phyloP scores from a whole-genome alignment of 2,888 invertebrate genomes.

The Xanthostigma xanthostigma region DNA sequence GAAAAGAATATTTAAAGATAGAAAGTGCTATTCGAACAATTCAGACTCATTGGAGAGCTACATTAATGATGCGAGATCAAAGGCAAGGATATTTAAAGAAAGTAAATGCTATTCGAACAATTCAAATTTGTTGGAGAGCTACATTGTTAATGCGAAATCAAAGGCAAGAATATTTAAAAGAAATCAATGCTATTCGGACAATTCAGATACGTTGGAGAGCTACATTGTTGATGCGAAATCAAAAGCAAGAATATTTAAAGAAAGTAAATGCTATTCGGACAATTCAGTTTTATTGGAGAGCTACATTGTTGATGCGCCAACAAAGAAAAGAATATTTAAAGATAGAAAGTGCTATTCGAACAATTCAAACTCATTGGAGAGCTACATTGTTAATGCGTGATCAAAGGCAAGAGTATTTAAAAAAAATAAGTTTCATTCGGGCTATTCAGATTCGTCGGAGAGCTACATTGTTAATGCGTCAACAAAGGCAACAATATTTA shows the following conservation, averaged over 20 bases:
- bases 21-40: conserved; percentile 19
- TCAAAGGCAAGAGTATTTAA: conserved; percentile 16
- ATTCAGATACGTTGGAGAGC: no score
- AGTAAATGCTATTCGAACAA: conserved; percentile 21
- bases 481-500: conserved; percentile 5
- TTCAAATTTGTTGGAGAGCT: conserved; percentile 34
- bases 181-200: conserved; percentile 15
- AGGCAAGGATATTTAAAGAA: conserved; percentile 13
- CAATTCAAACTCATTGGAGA: conserved; percentile 27
- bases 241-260: conserved; percentile 13
- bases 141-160: conserved; percentile 10
- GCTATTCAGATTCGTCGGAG: conserved; percentile 21
- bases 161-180: conserved; percentile 14
- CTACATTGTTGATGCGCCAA: conserved; percentile 6
- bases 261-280: conserved; percentile 15
- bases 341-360: conserved; percentile 15
- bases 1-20: conserved; percentile 17
- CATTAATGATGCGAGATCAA: conserved; percentile 13
- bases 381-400: conserved; percentile 23
- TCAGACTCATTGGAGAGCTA: conserved; percentile 20
- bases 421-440: conserved; percentile 14
- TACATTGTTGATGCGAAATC: no score
- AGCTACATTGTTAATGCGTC: not conserved
- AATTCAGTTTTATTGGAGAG: conserved; percentile 26
- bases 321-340: conserved; percentile 7